Evolutionary conservation across 2,888 invertebrate species (phyloP).

Genomic region (Anthophora plumipes): DNA sequence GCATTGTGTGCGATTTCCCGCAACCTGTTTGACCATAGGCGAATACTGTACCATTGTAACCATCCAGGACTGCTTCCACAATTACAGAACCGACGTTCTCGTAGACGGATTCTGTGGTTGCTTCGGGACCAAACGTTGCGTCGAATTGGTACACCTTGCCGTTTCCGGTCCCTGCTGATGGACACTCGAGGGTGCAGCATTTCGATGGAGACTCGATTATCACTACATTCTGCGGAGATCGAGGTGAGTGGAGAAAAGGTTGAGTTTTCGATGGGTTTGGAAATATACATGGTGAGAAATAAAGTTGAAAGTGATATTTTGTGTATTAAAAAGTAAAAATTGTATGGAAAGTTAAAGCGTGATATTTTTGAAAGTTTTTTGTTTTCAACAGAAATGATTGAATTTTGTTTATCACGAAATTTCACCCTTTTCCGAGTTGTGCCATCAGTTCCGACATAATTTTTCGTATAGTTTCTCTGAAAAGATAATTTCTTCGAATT

Average conservation of each 20-base stretch:
- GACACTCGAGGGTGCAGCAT: constrained; percentile 85
- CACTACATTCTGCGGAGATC: constrained; percentile 87
- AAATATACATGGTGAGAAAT: too few species aligned
- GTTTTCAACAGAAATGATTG: too few species aligned
- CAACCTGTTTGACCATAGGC: constrained; percentile 97
- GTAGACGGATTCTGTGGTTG: constrained; percentile 94
- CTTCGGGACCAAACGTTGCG: constrained; percentile 91
- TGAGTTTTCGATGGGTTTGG: background rate
- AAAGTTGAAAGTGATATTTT: too few species aligned
- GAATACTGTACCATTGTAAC: constrained; percentile 96
- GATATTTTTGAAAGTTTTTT: too few species aligned
- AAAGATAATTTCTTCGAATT: too few species aligned
- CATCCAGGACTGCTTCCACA: constrained; percentile 92
- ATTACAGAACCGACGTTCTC: constrained; percentile 89
- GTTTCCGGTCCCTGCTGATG: constrained; percentile 82
- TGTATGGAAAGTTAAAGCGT: too few species aligned
- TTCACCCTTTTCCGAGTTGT: too few species aligned
- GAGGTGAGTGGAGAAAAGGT: background rate
- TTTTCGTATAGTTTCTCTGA: too few species aligned
- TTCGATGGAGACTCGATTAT: constrained; percentile 87
- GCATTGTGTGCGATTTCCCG: constrained; percentile 96
- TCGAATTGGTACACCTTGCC: constrained; percentile 88
- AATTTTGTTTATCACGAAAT: too few species aligned
- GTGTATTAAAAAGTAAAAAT: too few species aligned
- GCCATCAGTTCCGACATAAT: too few species aligned